Evolutionary conservation across 2,797 vertebrate species (phyloP).

Genomic region (Oceanodroma leucorhoa): DNA sequence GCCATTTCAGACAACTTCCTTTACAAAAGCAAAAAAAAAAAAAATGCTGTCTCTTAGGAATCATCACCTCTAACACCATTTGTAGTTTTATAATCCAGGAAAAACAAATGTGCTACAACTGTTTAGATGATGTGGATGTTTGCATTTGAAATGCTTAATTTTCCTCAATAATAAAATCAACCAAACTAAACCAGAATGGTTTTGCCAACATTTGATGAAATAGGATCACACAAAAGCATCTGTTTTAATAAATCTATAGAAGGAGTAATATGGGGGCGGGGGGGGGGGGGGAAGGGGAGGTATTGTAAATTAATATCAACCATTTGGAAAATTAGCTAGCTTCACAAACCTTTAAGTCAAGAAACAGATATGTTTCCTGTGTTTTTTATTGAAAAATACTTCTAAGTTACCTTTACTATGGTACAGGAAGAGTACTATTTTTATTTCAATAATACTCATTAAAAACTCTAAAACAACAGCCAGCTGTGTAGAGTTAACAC

Average conservation of each 20-base stretch:
- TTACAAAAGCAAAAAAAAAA: not conserved
- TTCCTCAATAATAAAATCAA: not conserved
- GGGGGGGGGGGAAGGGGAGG: not conserved
- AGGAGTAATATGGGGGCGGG: not conserved
- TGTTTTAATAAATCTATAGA: not conserved
- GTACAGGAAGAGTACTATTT: not conserved
- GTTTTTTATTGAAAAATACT: not conserved
- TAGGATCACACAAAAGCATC: not conserved
- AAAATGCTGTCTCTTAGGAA: not conserved
- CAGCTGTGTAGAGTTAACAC: not conserved
- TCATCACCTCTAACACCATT: not conserved
- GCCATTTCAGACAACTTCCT: not conserved
- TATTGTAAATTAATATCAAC: not conserved
- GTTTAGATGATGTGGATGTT: not conserved
- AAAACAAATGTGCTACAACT: not conserved
- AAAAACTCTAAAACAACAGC: not conserved
- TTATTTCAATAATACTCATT: not conserved
- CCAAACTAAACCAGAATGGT: not conserved
- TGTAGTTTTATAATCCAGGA: not conserved
- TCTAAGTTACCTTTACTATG: not conserved
- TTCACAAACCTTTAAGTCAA: not conserved
- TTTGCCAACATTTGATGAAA: not conserved
- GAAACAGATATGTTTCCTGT: not conserved
- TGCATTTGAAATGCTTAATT: slow-evolving; percentile 1
- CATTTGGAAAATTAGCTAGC: not conserved